Base-by-base conservation (phyloP, 2,797 vertebrate species). In the Carduelis carduelis region DNA sequence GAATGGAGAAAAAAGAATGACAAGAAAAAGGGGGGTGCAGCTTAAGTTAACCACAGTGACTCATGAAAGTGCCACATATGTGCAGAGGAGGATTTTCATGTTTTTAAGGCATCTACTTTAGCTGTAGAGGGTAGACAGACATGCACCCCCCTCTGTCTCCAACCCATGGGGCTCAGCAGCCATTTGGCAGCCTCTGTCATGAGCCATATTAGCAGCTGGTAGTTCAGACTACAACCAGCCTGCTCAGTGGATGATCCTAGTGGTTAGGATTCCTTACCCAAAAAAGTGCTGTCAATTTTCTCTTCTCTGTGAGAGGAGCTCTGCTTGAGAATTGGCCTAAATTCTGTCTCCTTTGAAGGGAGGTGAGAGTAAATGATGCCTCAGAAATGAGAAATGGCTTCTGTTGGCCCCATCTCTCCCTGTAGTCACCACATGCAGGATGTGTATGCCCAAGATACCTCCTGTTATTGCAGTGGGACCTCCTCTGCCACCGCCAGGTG, bases 51-150 rank as follows among this genome's bases (percentile, higher is more conserved):
- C 21, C 15, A 12, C 3, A 7, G 43, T 44, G n/a, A 23, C 17
- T 89, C 35, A 34, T 21, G 10, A 10, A 76, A 65, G 20, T 11
- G 9, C 17, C 2, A 1, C 1, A 0, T 35, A 14, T 14, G 12
- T 75, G 32, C n/a, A 60, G 41, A n/a, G 16, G 23, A 83, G 76
- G 5, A 3, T 79, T 68, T 68, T 22, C 9, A 4, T 85, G 18
- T 56, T 68, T 84, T 69, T 72, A 61, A 71, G 56, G 10, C 49
- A 15, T 46, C 47, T 63, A 12, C 16, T 34, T 71, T 32, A 55
- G 9, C 27, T 63, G 46, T 49, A 41, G 46, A 81, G n/a, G 34
- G 9, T 4, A 65, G 50, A 21, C 22, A 75, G 9, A 71, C n/a
- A 23, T 17, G 2, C 20, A 3, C 5, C 8, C 6, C 8, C 1